Conservation (phyloP, 2,888 invertebrate species). For the Pheosia gnoma region DNA sequence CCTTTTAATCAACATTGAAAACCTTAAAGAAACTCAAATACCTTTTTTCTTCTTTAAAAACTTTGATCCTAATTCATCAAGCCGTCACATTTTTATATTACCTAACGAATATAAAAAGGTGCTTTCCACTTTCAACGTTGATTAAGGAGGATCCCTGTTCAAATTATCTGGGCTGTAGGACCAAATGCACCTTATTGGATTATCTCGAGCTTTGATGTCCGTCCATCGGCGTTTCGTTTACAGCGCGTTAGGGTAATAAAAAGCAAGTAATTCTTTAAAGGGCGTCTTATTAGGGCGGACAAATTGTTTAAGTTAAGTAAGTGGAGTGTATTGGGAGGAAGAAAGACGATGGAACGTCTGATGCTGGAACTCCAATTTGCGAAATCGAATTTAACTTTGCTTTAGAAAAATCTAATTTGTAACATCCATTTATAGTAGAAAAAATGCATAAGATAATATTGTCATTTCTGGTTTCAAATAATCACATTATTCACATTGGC, state of each 20-base stretch:
- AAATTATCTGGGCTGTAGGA: slow-evolving; percentile 68
- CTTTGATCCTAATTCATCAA: slow-evolving; percentile 61
- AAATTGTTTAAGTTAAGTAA: slow-evolving; percentile 68
- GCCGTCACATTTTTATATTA: slow-evolving; percentile 58
- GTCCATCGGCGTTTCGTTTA: slow-evolving; percentile 59
- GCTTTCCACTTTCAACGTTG: slow-evolving; percentile 59
- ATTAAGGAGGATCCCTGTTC: slow-evolving; percentile 66
- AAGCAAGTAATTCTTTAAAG: slow-evolving; percentile 73
- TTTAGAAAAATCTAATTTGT: neutral
- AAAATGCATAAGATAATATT: too few species aligned
- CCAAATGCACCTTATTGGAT: slow-evolving; percentile 78
- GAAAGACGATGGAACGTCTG: slow-evolving; percentile 21
- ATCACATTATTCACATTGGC: too few species aligned
- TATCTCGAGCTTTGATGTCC: slow-evolving; percentile 75
- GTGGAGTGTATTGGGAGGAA: slow-evolving; percentile 47
- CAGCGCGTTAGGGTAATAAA: slow-evolving; percentile 72
- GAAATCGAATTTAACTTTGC: slow-evolving; percentile 10
- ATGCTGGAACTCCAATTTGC: slow-evolving; percentile 28
- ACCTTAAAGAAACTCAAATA: slow-evolving; percentile 1
- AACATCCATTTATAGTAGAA: neutral
- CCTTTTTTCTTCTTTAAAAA: slow-evolving; percentile 29
- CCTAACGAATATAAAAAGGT: slow-evolving; percentile 67
- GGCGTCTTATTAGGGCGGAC: slow-evolving; percentile 57
- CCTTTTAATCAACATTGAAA: slow-evolving; percentile 37
- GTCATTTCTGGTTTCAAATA: too few species aligned